phyloP scores from a whole-genome alignment of 2,113 vertebrate species.

The Plotosus lineatus region DNA sequence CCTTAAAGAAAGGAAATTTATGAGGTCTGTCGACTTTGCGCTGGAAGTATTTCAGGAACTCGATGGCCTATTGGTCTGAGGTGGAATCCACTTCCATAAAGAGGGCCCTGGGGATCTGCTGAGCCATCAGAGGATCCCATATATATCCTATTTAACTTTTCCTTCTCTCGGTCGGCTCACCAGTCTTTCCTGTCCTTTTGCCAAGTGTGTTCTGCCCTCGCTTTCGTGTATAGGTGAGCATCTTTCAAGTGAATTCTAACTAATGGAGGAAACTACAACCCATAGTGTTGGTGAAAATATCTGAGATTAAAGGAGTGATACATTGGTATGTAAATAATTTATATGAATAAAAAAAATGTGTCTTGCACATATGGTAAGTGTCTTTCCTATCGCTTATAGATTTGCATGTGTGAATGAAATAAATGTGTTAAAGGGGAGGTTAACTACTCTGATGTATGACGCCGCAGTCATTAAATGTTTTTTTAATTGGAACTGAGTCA shows the following conservation, averaged over 20 bases:
- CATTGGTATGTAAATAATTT: constrained; percentile 31
- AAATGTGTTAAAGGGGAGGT: not conserved
- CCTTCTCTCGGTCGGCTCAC: constrained; percentile 67
- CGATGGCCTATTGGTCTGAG: constrained; percentile 84
- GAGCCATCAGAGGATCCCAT: constrained; percentile 79
- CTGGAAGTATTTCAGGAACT: constrained; percentile 75
- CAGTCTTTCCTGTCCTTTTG: constrained; percentile 65
- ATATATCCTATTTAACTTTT: constrained; percentile 83
- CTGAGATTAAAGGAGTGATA: not conserved
- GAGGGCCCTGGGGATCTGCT: constrained; percentile 75
- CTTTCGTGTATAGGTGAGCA: constrained; percentile 78
- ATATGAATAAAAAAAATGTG: constrained; percentile 16
- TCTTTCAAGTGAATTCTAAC: constrained; percentile 41
- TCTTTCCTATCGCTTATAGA: constrained; percentile 18
- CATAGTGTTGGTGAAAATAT: not conserved
- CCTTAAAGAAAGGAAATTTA: constrained; percentile 63
- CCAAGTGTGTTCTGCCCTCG: constrained; percentile 55
- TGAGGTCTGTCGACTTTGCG: constrained; percentile 62
- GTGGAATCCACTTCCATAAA: constrained; percentile 85
- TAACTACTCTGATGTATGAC: not conserved
- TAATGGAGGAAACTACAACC: constrained; percentile 13
- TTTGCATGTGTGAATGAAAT: not conserved
- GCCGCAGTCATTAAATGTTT: not conserved
- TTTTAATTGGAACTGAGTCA: not conserved
- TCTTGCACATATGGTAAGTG: constrained; percentile 30